phyloP scores from a whole-genome alignment of 2,797 vertebrate genomes.

The Yasuhikotakia modesta region DNA sequence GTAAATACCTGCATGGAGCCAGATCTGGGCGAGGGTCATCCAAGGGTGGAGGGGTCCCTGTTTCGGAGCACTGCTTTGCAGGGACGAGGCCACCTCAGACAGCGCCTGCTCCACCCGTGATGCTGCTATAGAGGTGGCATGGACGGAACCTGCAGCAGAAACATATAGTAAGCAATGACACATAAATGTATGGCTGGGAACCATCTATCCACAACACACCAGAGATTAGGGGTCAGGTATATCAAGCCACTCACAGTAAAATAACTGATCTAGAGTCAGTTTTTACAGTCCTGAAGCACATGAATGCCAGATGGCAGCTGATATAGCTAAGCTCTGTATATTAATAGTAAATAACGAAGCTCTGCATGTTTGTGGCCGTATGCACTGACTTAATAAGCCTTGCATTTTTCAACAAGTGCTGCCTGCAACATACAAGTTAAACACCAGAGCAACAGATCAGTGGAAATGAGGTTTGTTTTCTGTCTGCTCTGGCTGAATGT shows the following conservation, averaged over 20 bases:
- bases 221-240: background rate
- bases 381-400: background rate
- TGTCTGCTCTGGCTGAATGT: background rate
- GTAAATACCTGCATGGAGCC: constrained; percentile 92
- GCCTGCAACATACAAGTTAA: background rate
- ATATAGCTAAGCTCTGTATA: background rate
- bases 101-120: constrained; percentile 97
- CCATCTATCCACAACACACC: constrained; percentile 4
- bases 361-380: constrained; percentile 1
- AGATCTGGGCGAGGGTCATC: constrained; percentile 99
- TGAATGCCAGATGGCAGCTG: background rate
- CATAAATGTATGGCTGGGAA: background rate
- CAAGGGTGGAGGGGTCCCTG: constrained; percentile 95
- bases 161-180: constrained; percentile 30
- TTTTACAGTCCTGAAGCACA: background rate
- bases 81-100: constrained; percentile 93
- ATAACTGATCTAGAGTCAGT: background rate
- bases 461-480: background rate
- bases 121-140: constrained; percentile 94
- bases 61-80: constrained; percentile 96
- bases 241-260: constrained; percentile 1
- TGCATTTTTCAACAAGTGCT: background rate
- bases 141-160: constrained; percentile 85
- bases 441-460: background rate
- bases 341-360: background rate